These are phyloP conservation scores for Oreochromis spilurus DNA, from an alignment of 2,113 vertebrate species.

Conservation along the genomic window DNA sequence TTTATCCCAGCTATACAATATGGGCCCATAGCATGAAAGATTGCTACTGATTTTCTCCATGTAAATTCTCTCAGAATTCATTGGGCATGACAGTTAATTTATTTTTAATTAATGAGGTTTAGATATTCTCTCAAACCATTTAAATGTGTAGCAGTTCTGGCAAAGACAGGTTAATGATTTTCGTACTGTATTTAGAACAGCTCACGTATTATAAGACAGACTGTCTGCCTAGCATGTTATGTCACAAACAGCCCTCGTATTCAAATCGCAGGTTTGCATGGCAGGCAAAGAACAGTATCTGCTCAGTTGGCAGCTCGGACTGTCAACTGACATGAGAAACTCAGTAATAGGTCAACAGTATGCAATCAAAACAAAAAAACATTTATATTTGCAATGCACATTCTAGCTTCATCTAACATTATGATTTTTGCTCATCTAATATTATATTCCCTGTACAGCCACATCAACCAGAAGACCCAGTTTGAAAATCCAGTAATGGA, in stretches of 20 bases:
- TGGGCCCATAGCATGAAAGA: neutral
- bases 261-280: slow-evolving; percentile 57
- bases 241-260: neutral
- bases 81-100: neutral
- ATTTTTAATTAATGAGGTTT: neutral
- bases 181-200: neutral
- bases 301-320: neutral
- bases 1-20: neutral
- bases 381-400: neutral
- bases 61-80: neutral
- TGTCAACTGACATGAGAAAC: neutral
- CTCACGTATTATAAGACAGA: neutral
- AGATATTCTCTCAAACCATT: neutral
- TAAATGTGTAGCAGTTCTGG: neutral
- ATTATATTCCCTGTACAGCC: slow-evolving; percentile 68
- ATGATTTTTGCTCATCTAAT: neutral
- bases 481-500: slow-evolving; percentile 98
- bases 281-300: neutral
- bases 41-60: neutral
- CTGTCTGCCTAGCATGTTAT: neutral
- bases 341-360: neutral
- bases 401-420: neutral
- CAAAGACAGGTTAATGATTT: neutral
- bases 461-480: slow-evolving; percentile 99
- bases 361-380: neutral